Conservation (phyloP, 2,797 vertebrate species). For the Cossypha niveicapilla region DNA sequence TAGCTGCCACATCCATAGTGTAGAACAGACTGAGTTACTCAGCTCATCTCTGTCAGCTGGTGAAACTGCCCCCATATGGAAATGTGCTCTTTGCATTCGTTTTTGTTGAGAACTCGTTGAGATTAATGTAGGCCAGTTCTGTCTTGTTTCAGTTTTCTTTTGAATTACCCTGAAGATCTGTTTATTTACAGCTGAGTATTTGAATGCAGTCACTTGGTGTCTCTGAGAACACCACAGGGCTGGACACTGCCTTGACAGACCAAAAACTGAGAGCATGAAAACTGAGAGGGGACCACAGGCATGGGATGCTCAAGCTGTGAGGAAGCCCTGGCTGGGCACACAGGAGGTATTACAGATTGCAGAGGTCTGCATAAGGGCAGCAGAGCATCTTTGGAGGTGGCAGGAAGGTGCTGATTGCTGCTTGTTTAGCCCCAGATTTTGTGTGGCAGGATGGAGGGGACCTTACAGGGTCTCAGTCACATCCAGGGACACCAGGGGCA, state of each 20-base stretch:
- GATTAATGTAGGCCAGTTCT: conserved; percentile 2
- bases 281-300: not conserved
- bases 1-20: not conserved
- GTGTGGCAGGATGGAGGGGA: not conserved
- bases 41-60: not conserved
- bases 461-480: not conserved
- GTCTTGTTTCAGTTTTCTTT: not conserved
- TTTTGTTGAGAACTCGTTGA: not conserved
- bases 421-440: not conserved
- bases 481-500: not conserved
- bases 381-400: not conserved
- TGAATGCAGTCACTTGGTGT: not conserved
- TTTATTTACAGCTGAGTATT: conserved; percentile 26
- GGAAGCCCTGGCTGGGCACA: not conserved
- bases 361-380: not conserved
- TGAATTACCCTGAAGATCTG: not conserved
- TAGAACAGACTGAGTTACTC: conserved; percentile 18
- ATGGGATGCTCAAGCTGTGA: not conserved
- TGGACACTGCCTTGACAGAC: not conserved
- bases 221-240: not conserved
- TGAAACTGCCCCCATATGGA: conserved; percentile 5
- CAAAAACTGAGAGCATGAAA: not conserved
- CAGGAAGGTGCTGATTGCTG: not conserved
- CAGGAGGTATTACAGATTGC: not conserved
- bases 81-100: conserved; percentile 21